These are phyloP conservation scores for Diorhabda carinulata DNA, from an alignment of 1,140 invertebrate genomes.

Conservation along the genomic window DNA sequence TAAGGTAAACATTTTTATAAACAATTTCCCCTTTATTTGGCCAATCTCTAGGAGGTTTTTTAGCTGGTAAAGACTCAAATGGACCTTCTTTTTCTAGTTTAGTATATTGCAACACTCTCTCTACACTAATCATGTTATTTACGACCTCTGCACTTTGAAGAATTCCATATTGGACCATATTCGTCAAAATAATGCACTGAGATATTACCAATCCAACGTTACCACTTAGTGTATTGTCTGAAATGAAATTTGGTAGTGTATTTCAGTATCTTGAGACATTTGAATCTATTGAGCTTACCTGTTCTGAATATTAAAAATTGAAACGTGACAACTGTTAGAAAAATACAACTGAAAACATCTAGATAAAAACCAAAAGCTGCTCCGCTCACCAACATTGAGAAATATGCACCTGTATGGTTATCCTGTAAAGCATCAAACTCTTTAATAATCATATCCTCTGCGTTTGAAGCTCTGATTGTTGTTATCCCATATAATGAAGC, in stretches of 20 bases:
- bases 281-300: conserved; percentile 21
- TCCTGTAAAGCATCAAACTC: conserved; percentile 67
- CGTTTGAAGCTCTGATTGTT: conserved; percentile 67
- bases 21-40: conserved; percentile 63
- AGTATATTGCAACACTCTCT: conserved; percentile 73
- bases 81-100: conserved; percentile 58
- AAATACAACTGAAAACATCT: conserved; percentile 63
- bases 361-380: conserved; percentile 78
- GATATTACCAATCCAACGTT: conserved; percentile 78
- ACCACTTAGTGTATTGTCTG: conserved; percentile 46
- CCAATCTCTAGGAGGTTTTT: conserved; percentile 63
- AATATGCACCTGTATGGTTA: conserved; percentile 68
- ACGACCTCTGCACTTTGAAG: conserved; percentile 78
- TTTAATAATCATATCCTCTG: conserved; percentile 59
- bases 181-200: conserved; percentile 76
- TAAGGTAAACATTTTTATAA: conserved; percentile 62
- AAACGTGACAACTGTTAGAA: conserved; percentile 65
- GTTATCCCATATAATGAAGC: conserved; percentile 68
- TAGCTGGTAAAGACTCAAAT: conserved; percentile 46
- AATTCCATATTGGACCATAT: conserved; percentile 82
- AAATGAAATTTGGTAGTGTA: conserved; percentile 65
- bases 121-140: conserved; percentile 80
- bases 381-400: conserved; percentile 69
- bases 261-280: conserved; percentile 25
- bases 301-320: conserved; percentile 52